Conservation (phyloP, 2,888 invertebrate genomes). For the Drosophila kambysellisi region DNA sequence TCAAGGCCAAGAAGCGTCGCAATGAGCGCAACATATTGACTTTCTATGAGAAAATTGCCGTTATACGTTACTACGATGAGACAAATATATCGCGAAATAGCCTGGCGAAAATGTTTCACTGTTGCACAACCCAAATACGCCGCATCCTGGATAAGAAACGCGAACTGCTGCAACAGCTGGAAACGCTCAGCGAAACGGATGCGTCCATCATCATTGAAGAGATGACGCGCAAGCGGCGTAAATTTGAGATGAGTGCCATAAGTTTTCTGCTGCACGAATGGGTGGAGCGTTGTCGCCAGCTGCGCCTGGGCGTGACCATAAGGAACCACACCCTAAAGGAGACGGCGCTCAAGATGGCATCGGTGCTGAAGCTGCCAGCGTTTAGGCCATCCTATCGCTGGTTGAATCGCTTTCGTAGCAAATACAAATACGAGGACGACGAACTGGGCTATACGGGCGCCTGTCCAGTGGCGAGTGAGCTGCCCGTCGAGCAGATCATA, state of each 20-base stretch:
- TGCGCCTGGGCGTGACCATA: constrained; percentile 75
- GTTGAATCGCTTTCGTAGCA: constrained; percentile 82
- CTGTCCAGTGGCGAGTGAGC: constrained; percentile 52
- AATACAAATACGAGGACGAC: constrained; percentile 81
- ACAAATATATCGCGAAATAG: constrained; percentile 83
- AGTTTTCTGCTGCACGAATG: constrained; percentile 83
- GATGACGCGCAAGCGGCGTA: constrained; percentile 83
- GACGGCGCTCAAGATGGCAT: constrained; percentile 81
- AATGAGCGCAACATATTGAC: constrained; percentile 83
- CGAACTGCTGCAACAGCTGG: constrained; percentile 80
- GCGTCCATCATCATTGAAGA: constrained; percentile 82
- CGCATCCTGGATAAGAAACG: constrained; percentile 82
- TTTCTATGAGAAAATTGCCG: constrained; percentile 84
- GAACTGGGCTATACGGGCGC: constrained; percentile 74
- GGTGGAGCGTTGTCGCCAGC: constrained; percentile 82
- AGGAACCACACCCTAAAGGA: constrained; percentile 81
- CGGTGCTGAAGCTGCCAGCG: constrained; percentile 79
- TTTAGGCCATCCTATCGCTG: constrained; percentile 82
- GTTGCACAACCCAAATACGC: constrained; percentile 84
- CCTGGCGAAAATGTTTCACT: constrained; percentile 84
- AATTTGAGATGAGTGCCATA: constrained; percentile 84
- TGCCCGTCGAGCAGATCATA: constrained; percentile 83
- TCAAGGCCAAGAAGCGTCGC: constrained; percentile 66
- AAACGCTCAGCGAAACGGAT: constrained; percentile 82
- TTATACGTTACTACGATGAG: constrained; percentile 83